phyloP scores from a whole-genome alignment of 2,888 invertebrate genomes.

The Drosophila affinis region DNA sequence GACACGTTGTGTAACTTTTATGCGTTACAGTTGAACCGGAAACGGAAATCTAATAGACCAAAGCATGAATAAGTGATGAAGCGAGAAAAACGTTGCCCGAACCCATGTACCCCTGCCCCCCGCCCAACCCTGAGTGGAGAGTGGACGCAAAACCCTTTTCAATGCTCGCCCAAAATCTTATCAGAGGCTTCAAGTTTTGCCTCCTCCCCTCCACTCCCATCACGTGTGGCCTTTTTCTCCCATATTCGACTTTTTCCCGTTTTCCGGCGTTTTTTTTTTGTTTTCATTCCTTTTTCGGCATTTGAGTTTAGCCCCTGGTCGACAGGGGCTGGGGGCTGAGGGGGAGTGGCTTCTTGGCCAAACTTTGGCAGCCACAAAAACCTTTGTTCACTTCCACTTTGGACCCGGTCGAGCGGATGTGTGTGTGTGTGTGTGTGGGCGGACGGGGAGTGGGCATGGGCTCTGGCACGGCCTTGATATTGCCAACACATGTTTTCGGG shows the following conservation, averaged over 20 bases:
- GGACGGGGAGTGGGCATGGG: conserved; percentile 19
- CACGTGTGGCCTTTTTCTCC: conserved; percentile 51
- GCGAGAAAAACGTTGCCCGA: conserved; percentile 64
- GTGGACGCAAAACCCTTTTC: conserved; percentile 55
- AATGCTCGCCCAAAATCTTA: conserved; percentile 64
- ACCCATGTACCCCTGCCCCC: not conserved
- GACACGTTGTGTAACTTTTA: conserved; percentile 71
- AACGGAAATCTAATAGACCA: conserved; percentile 79
- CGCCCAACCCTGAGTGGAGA: not conserved
- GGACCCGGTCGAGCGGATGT: conserved; percentile 5
- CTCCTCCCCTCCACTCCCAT: conserved; percentile 26
- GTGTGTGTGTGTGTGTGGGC: not conserved
- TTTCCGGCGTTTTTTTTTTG: conserved; percentile 1
- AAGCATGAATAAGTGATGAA: conserved; percentile 77
- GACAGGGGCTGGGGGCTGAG: not conserved
- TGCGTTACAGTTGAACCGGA: conserved; percentile 75
- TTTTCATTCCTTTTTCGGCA: conserved; percentile 44
- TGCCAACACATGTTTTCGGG: conserved; percentile 73
- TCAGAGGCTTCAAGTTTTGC: conserved; percentile 66
- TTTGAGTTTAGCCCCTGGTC: conserved; percentile 26
- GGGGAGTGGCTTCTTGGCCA: conserved; percentile 33
- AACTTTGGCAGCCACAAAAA: conserved; percentile 55
- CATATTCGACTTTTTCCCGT: not conserved
- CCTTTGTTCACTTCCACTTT: conserved; percentile 50
- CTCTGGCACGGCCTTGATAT: conserved; percentile 66